These are phyloP conservation scores for Sciurus carolinensis DNA, from an alignment of 2,797 vertebrate genomes.

Conservation along the genomic window DNA sequence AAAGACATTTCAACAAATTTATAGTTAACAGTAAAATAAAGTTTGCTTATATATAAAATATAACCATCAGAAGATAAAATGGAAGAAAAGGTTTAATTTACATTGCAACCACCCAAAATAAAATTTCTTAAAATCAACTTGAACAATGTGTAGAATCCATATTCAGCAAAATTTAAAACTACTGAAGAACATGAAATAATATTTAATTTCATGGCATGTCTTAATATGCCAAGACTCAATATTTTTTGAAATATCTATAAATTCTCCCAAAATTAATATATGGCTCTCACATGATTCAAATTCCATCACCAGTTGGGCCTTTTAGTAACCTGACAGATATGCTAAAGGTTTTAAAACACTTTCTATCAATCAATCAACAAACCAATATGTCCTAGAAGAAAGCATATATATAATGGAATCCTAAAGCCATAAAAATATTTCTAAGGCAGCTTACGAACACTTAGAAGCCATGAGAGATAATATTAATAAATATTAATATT, in stretches of 20 bases:
- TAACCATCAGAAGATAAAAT: constrained; percentile 7
- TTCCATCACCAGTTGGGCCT: constrained; percentile 4
- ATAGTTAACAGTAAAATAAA: constrained; percentile 46
- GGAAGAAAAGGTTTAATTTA: constrained; percentile 42
- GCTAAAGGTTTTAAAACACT: not conserved
- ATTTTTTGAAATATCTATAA: not conserved
- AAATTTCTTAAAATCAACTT: constrained; percentile 59
- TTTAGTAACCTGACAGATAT: not conserved
- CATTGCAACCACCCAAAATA: not conserved
- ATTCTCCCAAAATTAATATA: not conserved
- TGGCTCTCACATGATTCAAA: not conserved
- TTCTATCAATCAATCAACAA: not conserved
- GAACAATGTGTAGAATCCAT: not conserved
- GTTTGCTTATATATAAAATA: constrained; percentile 39
- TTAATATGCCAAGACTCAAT: not conserved
- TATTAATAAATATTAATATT: constrained; percentile 6
- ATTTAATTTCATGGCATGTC: not conserved
- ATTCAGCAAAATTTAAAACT: constrained; percentile 41
- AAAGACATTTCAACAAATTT: constrained; percentile 53
- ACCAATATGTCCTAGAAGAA: not conserved
- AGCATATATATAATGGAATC: not conserved
- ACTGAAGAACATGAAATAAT: not conserved
- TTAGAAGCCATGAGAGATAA: constrained; percentile 23
- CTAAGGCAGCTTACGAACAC: constrained; percentile 2
- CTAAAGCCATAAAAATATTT: constrained; percentile 17